These are phyloP conservation scores for Acrocyrtus sp. DNA, from an alignment of 2,888 invertebrate species.

Conservation along the genomic window DNA sequence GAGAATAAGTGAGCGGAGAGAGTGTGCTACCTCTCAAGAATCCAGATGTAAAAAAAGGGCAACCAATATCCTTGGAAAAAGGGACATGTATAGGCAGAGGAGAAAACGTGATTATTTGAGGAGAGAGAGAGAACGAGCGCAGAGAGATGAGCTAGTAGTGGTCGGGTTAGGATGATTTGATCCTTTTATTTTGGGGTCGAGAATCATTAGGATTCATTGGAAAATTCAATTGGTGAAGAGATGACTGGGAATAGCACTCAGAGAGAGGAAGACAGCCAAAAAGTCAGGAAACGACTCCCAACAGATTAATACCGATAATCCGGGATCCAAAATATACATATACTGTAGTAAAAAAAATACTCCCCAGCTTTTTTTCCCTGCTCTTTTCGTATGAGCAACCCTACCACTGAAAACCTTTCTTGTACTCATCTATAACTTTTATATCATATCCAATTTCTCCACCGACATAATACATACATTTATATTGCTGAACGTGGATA, in stretches of 20 bases:
- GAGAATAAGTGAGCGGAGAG: slow-evolving; percentile 24
- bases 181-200: slow-evolving; percentile 64
- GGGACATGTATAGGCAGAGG: slow-evolving; percentile 15
- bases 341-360: no score
- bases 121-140: slow-evolving; percentile 19
- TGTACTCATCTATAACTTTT: slow-evolving; percentile 16
- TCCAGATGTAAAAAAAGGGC: slow-evolving; percentile 22
- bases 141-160: slow-evolving; percentile 51
- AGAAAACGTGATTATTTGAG: slow-evolving; percentile 55
- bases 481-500: no score
- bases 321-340: slow-evolving; percentile 52
- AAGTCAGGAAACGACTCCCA: slow-evolving; percentile 63
- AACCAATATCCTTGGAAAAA: no score
- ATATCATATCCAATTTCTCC: slow-evolving; percentile 32
- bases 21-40: slow-evolving; percentile 37
- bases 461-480: no score
- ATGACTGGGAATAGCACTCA: slow-evolving; percentile 50
- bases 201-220: slow-evolving; percentile 64
- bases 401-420: slow-evolving; percentile 12
- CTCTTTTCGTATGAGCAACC: no score
- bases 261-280: slow-evolving; percentile 51
- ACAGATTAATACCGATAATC: slow-evolving; percentile 64
- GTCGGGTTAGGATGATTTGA: slow-evolving; percentile 63
- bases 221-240: slow-evolving; percentile 63
- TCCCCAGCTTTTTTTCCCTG: no score